These are phyloP conservation scores for Neocrepidodera transversa DNA, from an alignment of 2,888 invertebrate species.

Conservation along the genomic window DNA sequence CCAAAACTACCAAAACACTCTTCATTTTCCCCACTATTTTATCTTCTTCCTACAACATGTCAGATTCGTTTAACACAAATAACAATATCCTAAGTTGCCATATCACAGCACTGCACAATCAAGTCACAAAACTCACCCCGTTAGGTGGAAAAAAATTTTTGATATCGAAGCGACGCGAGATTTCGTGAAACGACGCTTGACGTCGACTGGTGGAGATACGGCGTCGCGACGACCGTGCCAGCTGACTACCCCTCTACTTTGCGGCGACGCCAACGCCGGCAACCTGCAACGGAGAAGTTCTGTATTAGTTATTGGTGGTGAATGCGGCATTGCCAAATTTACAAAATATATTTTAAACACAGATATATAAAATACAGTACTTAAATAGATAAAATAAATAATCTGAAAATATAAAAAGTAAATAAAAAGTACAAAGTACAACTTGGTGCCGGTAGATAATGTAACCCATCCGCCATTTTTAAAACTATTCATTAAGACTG, in stretches of 20 bases:
- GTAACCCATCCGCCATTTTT: no score
- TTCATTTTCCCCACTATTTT: conserved; percentile 43
- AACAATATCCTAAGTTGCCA: conserved; percentile 45
- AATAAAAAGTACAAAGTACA: no score
- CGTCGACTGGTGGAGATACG: conserved; percentile 66
- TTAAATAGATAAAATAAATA: no score
- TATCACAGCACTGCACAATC: conserved; percentile 46
- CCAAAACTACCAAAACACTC: conserved; percentile 55
- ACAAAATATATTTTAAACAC: neutral
- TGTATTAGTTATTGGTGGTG: conserved; percentile 46
- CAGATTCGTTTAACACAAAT: conserved; percentile 44
- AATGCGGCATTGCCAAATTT: conserved; percentile 22
- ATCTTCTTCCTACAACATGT: conserved; percentile 46
- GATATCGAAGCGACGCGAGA: conserved; percentile 12
- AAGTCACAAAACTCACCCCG: conserved; percentile 38
- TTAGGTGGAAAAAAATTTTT: conserved; percentile 12
- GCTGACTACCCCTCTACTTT: conserved; percentile 56
- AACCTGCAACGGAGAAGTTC: conserved; percentile 59
- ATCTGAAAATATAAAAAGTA: no score
- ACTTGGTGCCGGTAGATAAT: no score
- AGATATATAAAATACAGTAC: neutral
- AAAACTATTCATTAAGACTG: no score
- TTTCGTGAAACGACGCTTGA: conserved; percentile 59
- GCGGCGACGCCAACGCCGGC: conserved; percentile 56
- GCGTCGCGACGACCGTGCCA: conserved; percentile 63